Percentiles rank a stretch among this genome's conserved stretches.
phyloP scores from a whole-genome alignment of 35 echinoderm and acorn worm genomes.

The Stichopus chloronotus region DNA sequence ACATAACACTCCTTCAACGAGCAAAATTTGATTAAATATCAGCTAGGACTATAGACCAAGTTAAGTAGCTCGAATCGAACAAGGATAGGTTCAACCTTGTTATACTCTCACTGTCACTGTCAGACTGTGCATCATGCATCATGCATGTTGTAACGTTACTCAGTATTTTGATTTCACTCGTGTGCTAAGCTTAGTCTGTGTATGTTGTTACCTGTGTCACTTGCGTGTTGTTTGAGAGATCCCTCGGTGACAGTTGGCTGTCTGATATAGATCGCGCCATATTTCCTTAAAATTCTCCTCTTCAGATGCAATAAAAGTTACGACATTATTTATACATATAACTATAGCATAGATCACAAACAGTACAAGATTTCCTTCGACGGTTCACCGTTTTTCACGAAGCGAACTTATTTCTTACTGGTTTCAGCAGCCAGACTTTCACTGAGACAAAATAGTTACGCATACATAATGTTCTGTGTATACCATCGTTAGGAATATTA shows the following conservation, averaged over 20 bases:
- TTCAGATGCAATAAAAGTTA: constrained; percentile 25
- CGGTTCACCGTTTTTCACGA: background rate
- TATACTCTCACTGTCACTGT: no score
- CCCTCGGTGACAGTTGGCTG: constrained; percentile 51
- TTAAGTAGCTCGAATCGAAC: no score
- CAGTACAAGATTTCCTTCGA: background rate
- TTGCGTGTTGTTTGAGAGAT: constrained; percentile 48
- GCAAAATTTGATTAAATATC: no score
- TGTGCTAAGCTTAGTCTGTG: background rate
- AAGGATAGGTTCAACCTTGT: no score
- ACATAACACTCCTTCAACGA: no score
- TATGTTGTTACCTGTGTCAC: background rate
- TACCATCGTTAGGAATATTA: constrained; percentile 8
- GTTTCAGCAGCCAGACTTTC: background rate
- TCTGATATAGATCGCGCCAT: constrained; percentile 52
- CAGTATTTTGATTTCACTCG: background rate
- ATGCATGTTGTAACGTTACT: background rate
- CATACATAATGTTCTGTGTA: constrained; percentile 12
- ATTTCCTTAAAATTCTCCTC: constrained; percentile 49
- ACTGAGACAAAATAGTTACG: constrained; percentile 21
- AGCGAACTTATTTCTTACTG: background rate
- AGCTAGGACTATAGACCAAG: no score
- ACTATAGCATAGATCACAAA: background rate
- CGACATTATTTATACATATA: constrained; percentile 27
- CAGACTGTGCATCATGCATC: no score